Conservation (phyloP, 2,113 vertebrate species). For the Platysternon megacephalum region DNA sequence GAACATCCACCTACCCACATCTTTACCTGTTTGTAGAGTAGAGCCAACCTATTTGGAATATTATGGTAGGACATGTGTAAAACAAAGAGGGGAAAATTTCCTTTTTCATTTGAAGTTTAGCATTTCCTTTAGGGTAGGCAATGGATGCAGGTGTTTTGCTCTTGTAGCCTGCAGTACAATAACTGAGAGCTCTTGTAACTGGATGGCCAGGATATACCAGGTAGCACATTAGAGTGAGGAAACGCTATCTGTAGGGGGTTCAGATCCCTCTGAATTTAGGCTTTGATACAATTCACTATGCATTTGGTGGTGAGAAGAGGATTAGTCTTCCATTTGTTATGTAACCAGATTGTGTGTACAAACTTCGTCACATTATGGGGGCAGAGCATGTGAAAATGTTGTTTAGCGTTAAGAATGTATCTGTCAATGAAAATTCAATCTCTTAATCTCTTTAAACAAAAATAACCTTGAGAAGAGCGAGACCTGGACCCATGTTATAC, state of each 20-base stretch:
- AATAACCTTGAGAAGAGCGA: neutral
- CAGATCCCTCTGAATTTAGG: neutral
- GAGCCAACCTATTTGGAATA: neutral
- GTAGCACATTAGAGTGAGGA: neutral
- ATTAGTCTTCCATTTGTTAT: neutral
- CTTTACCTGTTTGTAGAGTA: neutral
- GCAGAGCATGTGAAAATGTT: neutral
- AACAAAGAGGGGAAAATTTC: neutral
- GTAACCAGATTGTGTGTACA: neutral
- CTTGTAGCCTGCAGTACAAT: neutral
- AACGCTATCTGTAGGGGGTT: neutral
- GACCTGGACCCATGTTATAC: neutral
- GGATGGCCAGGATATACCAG: neutral
- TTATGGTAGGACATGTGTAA: neutral
- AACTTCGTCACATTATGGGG: neutral
- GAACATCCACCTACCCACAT: neutral
- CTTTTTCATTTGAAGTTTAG: neutral
- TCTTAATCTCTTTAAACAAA: neutral
- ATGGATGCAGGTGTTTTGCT: neutral
- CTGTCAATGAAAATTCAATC: conserved; percentile 29
- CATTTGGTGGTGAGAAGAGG: neutral
- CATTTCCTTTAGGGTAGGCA: neutral
- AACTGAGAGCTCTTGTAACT: neutral
- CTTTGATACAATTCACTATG: neutral
- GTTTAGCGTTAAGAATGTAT: neutral